These are phyloP conservation scores for Drosophila mayri DNA, from an alignment of 1,140 invertebrate species.

Conservation along the genomic window DNA sequence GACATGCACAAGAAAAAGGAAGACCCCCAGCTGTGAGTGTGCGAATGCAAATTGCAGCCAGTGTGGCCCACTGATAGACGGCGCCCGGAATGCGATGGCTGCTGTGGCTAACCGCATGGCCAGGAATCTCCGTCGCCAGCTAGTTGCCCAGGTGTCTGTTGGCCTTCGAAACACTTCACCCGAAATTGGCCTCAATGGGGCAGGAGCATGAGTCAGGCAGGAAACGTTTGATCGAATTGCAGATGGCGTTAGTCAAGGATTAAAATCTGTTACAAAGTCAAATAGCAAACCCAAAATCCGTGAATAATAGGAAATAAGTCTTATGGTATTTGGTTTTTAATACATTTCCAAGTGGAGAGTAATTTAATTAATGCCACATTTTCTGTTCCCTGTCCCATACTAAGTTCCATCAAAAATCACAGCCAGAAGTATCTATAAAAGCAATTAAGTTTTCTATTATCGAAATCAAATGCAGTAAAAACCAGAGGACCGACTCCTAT, in stretches of 20 bases:
- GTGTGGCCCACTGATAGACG: slow-evolving; percentile 25
- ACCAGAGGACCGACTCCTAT: slow-evolving; percentile 1
- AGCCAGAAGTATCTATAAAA: slow-evolving; percentile 67
- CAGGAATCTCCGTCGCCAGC: slow-evolving; percentile 34
- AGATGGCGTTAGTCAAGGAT: neutral
- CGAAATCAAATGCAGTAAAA: slow-evolving; percentile 71
- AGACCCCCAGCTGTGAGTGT: slow-evolving; percentile 16
- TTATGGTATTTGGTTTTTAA: neutral
- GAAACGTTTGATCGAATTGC: slow-evolving; percentile 2
- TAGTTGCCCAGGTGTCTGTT: slow-evolving; percentile 25
- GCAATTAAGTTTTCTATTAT: slow-evolving; percentile 83
- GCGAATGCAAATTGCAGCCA: slow-evolving; percentile 48
- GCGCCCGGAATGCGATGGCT: slow-evolving; percentile 28
- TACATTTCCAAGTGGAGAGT: neutral
- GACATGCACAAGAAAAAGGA: slow-evolving; percentile 56
- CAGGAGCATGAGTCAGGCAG: neutral
- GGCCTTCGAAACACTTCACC: slow-evolving; percentile 27
- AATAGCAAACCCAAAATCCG: neutral
- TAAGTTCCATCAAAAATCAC: slow-evolving; percentile 44
- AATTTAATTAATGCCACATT: neutral
- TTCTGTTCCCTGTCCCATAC: too few relatives aligned
- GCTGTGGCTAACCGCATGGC: slow-evolving; percentile 50
- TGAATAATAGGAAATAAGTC: neutral
- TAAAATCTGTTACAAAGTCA: neutral
- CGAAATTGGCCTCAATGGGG: slow-evolving; percentile 20